Conservation (phyloP, 2,113 vertebrate species). For the Pelodiscus sinensis region DNA sequence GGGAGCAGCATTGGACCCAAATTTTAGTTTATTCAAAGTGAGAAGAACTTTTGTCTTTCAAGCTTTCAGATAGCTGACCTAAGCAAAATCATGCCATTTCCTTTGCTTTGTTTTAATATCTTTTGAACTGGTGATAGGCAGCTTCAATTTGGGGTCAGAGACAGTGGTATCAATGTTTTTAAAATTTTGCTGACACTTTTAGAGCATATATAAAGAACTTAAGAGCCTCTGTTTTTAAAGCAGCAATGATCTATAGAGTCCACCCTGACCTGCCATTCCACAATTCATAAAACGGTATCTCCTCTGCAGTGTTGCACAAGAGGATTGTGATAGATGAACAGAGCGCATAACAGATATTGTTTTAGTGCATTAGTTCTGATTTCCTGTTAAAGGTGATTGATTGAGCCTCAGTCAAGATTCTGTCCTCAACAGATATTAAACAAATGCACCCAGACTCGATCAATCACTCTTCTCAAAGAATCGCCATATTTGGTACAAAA, state of each 20-base stretch:
- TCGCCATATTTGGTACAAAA: slow-evolving; percentile 15
- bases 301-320: background rate
- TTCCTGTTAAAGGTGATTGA: slow-evolving; percentile 74
- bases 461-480: slow-evolving; percentile 68
- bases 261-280: background rate
- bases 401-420: slow-evolving; percentile 60
- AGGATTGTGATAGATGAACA: slow-evolving; percentile 71
- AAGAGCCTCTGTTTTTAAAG: background rate
- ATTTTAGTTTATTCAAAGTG: background rate
- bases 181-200: background rate
- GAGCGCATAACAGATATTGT: slow-evolving; percentile 65
- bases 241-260: background rate
- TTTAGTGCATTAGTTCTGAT: slow-evolving; percentile 76
- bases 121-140: background rate
- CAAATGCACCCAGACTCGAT: slow-evolving; percentile 67
- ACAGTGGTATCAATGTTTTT: background rate
- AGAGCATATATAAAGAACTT: background rate
- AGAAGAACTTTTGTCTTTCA: background rate
- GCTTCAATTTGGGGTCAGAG: accelerated
- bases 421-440: slow-evolving; percentile 69
- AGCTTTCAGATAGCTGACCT: background rate
- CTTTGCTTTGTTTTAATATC: background rate
- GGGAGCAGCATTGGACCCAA: background rate
- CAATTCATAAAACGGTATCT: background rate
- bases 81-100: background rate